phyloP scores from a whole-genome alignment of 2,113 vertebrate genomes.

The Speoplatyrhinus poulsoni region DNA sequence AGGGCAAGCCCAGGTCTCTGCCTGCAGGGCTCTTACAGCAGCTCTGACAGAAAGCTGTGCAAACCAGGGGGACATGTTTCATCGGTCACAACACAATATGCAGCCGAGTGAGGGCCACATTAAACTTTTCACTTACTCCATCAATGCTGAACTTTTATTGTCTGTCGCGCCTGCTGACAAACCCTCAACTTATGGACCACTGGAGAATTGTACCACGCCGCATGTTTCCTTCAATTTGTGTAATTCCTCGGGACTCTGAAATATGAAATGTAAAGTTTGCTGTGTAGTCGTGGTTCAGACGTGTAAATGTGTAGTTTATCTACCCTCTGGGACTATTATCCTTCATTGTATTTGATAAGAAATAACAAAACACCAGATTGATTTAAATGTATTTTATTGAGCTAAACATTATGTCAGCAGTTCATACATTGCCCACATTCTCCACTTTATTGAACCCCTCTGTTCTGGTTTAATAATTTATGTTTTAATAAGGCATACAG shows the following conservation, averaged over 20 bases:
- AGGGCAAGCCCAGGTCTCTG: slow-evolving; percentile 72
- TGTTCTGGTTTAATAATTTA: slow-evolving; percentile 26
- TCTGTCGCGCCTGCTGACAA: slow-evolving; percentile 66
- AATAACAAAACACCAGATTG: slow-evolving; percentile 56
- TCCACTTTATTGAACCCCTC: background rate
- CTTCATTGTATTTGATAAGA: slow-evolving; percentile 47
- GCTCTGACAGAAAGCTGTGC: slow-evolving; percentile 73
- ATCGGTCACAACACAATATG: slow-evolving; percentile 77
- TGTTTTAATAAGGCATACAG: slow-evolving; percentile 20
- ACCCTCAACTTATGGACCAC: slow-evolving; percentile 59
- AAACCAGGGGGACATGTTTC: slow-evolving; percentile 78
- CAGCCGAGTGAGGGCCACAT: slow-evolving; percentile 71
- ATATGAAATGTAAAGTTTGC: slow-evolving; percentile 64
- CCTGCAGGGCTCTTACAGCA: slow-evolving; percentile 75
- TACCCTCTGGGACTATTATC: slow-evolving; percentile 41
- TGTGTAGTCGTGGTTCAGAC: slow-evolving; percentile 18
- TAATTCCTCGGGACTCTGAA: slow-evolving; percentile 61
- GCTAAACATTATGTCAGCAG: slow-evolving; percentile 39
- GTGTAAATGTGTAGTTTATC: slow-evolving; percentile 30
- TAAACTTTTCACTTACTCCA: slow-evolving; percentile 77
- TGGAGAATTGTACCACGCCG: slow-evolving; percentile 67
- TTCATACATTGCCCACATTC: slow-evolving; percentile 16
- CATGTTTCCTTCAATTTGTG: slow-evolving; percentile 74
- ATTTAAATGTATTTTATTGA: slow-evolving; percentile 37
- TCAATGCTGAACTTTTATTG: slow-evolving; percentile 75